Conservation (phyloP, 2,888 invertebrate species). For the Trilocha varians region DNA sequence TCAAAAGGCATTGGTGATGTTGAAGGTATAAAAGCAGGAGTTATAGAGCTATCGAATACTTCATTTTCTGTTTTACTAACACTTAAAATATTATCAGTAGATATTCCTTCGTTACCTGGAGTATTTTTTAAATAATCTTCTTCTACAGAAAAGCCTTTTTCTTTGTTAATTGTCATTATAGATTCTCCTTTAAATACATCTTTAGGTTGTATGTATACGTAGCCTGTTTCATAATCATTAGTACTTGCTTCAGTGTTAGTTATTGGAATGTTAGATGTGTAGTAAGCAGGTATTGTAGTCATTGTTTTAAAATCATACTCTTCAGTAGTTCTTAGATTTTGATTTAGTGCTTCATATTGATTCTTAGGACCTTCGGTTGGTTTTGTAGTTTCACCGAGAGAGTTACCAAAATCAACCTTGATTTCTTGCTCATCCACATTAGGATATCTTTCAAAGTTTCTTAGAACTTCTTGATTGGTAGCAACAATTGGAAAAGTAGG, state of each 20-base stretch:
- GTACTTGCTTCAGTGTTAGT: not conserved
- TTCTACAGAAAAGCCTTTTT: too few relatives aligned
- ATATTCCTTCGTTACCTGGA: too few relatives aligned
- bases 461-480: too few relatives aligned
- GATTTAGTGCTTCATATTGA: not conserved
- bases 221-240: not conserved
- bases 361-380: too few relatives aligned
- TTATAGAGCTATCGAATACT: not conserved
- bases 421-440: too few relatives aligned
- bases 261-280: not conserved
- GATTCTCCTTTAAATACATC: not conserved
- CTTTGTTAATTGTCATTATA: not conserved
- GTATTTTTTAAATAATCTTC: too few relatives aligned
- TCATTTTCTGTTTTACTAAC: not conserved
- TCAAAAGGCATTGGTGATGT: slow-evolving; percentile 18
- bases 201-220: slow-evolving; percentile 1
- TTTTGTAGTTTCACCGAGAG: too few relatives aligned
- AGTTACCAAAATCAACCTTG: too few relatives aligned
- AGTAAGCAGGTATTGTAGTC: slow-evolving; percentile 1
- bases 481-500: too few relatives aligned
- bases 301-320: not conserved
- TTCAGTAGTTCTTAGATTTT: not conserved
- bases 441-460: too few relatives aligned
- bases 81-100: too few relatives aligned
- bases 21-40: slow-evolving; percentile 1